Conservation (phyloP, 2,797 vertebrate genomes). For the Acestrorhynchus altus region DNA sequence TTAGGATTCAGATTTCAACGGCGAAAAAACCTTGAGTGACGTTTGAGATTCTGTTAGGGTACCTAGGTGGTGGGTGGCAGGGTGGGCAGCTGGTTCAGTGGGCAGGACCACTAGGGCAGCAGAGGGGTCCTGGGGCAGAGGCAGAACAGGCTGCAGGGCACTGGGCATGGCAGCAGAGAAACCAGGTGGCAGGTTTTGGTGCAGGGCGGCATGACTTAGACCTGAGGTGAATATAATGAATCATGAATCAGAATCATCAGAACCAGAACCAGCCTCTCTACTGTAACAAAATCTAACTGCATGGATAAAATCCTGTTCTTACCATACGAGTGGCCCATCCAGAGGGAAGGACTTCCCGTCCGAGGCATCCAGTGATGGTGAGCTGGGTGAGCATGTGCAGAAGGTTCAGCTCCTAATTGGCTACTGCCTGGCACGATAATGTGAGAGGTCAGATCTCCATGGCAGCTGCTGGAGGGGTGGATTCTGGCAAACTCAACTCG, state of each 20-base stretch:
- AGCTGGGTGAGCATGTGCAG: slow-evolving; percentile 85
- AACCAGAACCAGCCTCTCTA: slow-evolving; percentile 11
- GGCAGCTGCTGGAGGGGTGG: slow-evolving; percentile 89
- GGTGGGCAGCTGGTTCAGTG: slow-evolving; percentile 86
- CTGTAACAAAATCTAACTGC: not conserved
- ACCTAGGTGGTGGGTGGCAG: slow-evolving; percentile 88
- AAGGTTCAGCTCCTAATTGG: slow-evolving; percentile 85
- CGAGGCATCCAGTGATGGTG: slow-evolving; percentile 94
- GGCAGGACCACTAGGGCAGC: slow-evolving; percentile 90
- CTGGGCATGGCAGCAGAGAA: slow-evolving; percentile 89
- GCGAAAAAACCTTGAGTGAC: not conserved
- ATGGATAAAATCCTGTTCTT: slow-evolving; percentile 59
- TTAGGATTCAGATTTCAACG: not conserved
- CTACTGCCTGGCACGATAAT: slow-evolving; percentile 86
- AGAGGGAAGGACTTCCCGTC: slow-evolving; percentile 94
- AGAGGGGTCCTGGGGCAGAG: slow-evolving; percentile 87
- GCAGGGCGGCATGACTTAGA: slow-evolving; percentile 87
- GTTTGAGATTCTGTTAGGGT: slow-evolving; percentile 37
- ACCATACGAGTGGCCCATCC: slow-evolving; percentile 97
- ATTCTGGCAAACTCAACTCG: slow-evolving; percentile 93
- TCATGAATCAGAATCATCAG: too few relatives aligned
- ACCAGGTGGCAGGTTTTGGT: slow-evolving; percentile 88
- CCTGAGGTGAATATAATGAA: slow-evolving; percentile 75
- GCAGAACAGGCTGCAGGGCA: slow-evolving; percentile 90
- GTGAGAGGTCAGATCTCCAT: slow-evolving; percentile 91